A percentile compares a stretch with the other conserved stretches of the same genome.
Evolutionary conservation across 2,888 invertebrate species (phyloP).

Genomic region (Tryphoninae sp.): DNA sequence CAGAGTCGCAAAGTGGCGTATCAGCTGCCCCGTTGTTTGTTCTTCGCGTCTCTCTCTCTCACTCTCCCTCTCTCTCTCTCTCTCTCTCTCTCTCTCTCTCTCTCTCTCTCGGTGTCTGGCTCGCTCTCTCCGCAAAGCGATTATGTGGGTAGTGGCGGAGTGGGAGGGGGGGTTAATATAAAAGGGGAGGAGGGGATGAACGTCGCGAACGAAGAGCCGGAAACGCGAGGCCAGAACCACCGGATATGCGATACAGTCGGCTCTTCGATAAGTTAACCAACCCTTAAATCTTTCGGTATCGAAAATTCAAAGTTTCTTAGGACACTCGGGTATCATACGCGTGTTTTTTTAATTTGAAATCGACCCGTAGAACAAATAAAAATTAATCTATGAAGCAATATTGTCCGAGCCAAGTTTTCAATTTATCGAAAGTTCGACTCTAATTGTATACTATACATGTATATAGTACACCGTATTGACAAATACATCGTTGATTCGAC

Average conservation of each 20-base stretch:
- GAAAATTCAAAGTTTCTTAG: too few relatives aligned
- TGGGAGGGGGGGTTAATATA: background rate
- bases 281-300: too few relatives aligned
- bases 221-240: constrained; percentile 27
- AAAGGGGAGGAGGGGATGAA: background rate
- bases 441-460: too few relatives aligned
- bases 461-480: background rate
- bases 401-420: too few relatives aligned
- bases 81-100: constrained; percentile 1
- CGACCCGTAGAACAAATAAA: too few relatives aligned
- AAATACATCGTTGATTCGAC: constrained; percentile 3
- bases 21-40: constrained; percentile 58
- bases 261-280: too few relatives aligned
- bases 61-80: constrained; percentile 34
- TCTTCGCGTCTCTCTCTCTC: constrained; percentile 44
- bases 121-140: constrained; percentile 38
- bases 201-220: constrained; percentile 27
- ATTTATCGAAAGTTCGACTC: too few relatives aligned
- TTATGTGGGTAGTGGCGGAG: constrained; percentile 22
- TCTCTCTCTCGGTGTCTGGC: constrained; percentile 13
- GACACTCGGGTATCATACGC: background rate
- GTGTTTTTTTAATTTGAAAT: too few relatives aligned
- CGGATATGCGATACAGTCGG: constrained; percentile 33
- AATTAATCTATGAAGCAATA: too few relatives aligned
- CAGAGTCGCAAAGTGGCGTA: constrained; percentile 60